Percentiles rank a stretch among this genome's conserved stretches.
These are phyloP conservation scores for Borostomias antarcticus DNA, from an alignment of 2,797 vertebrate genomes.

Conservation along the genomic window DNA sequence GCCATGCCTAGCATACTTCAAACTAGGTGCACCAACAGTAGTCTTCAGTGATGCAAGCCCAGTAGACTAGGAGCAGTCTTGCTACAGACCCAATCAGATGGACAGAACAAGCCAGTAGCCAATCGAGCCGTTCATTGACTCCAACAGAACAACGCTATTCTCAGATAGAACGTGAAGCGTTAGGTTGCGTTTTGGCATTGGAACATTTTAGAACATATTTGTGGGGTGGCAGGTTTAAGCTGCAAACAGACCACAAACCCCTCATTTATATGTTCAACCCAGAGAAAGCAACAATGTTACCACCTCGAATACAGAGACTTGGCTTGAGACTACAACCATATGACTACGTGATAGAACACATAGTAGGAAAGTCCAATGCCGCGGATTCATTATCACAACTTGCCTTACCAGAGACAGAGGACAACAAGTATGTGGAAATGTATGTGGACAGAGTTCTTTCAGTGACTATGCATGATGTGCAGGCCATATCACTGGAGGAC, in stretches of 20 bases:
- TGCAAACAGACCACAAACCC: slow-evolving; percentile 25
- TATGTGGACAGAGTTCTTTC: slow-evolving; percentile 31
- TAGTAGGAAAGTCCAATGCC: slow-evolving; percentile 28
- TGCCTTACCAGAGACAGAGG: slow-evolving; percentile 23
- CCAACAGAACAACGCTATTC: slow-evolving; percentile 25
- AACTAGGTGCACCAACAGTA: slow-evolving; percentile 16
- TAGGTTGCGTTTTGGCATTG: slow-evolving; percentile 33
- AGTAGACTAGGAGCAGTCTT: slow-evolving; percentile 21
- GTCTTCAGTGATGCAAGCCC: slow-evolving; percentile 22
- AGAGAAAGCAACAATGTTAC: slow-evolving; percentile 25
- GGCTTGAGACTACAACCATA: slow-evolving; percentile 29
- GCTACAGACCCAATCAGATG: slow-evolving; percentile 14
- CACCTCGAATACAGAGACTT: slow-evolving; percentile 27
- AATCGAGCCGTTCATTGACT: slow-evolving; percentile 26
- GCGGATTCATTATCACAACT: slow-evolving; percentile 30
- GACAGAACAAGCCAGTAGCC: slow-evolving; percentile 22
- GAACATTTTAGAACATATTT: slow-evolving; percentile 32
- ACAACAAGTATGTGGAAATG: slow-evolving; percentile 15
- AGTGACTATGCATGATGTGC: slow-evolving; percentile 16
- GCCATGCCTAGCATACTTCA: slow-evolving; percentile 18
- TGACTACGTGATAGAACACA: slow-evolving; percentile 34
- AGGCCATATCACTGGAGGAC: slow-evolving; percentile 19
- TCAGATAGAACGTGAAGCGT: slow-evolving; percentile 36
- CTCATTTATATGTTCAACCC: slow-evolving; percentile 34
- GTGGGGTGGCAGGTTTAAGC: slow-evolving; percentile 21